Evolutionary conservation across 2,113 vertebrate species (phyloP).

Genomic region (Apaloderma vittatum): DNA sequence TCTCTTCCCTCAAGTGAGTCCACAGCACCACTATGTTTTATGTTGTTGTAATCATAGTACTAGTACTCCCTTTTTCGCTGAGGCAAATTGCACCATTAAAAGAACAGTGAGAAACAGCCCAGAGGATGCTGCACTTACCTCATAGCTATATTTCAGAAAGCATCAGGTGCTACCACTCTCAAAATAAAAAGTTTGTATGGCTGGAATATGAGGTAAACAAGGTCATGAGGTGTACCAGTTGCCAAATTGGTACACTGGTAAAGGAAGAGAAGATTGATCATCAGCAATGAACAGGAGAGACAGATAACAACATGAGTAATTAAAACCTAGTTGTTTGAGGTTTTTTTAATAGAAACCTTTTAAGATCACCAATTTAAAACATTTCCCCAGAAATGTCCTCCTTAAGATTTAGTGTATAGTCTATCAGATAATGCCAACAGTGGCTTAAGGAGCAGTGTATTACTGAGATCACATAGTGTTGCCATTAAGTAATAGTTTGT

Average conservation of each 20-base stretch:
- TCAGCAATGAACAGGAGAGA: background rate
- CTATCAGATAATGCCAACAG: background rate
- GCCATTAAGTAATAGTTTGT: background rate
- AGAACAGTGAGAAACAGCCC: background rate
- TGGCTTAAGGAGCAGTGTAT: background rate
- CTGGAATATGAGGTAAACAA: background rate
- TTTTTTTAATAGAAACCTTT: background rate
- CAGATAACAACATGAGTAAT: background rate
- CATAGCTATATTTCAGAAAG: background rate
- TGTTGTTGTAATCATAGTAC: background rate
- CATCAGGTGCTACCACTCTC: background rate
- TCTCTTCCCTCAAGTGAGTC: too few species aligned
- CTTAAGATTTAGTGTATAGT: background rate
- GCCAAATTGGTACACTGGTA: background rate
- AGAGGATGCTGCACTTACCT: background rate
- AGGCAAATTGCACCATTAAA: background rate
- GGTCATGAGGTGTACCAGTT: background rate
- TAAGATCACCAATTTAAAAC: background rate
- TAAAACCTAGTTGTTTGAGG: background rate
- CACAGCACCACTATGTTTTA: too few species aligned
- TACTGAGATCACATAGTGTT: background rate
- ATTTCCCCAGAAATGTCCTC: background rate
- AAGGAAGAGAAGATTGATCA: background rate
- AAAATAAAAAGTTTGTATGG: background rate
- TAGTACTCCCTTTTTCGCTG: background rate